phyloP scores from a whole-genome alignment of 2,888 invertebrate genomes.

The Aspidapion aeneum region DNA sequence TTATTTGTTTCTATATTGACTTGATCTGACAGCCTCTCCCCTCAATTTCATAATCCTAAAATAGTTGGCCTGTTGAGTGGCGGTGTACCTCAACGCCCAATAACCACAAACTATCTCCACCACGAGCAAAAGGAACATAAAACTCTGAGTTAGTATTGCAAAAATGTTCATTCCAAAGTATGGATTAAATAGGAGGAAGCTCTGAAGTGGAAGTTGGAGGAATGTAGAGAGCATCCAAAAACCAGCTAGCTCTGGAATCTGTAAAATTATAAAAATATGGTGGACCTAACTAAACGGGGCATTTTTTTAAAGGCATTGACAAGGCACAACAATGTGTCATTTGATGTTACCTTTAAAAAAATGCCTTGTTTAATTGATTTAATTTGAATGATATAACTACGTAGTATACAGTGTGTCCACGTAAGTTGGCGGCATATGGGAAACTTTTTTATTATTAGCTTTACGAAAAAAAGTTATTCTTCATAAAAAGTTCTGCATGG shows the following conservation, averaged over 20 bases:
- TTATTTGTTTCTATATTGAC: too few relatives aligned
- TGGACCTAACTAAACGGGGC: too few relatives aligned
- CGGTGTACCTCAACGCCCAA: slow-evolving; percentile 64
- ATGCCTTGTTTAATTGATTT: background rate
- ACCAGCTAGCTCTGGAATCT: slow-evolving; percentile 69
- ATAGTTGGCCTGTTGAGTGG: slow-evolving; percentile 55
- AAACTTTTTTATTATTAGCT: too few relatives aligned
- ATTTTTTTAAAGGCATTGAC: too few relatives aligned
- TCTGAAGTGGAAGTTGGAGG: slow-evolving; percentile 79
- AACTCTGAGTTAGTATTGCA: slow-evolving; percentile 62
- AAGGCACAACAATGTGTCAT: too few relatives aligned
- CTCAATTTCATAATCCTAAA: slow-evolving; percentile 32
- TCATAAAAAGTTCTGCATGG: too few relatives aligned
- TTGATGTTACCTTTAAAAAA: too few relatives aligned
- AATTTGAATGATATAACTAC: too few relatives aligned
- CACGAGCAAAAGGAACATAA: slow-evolving; percentile 56
- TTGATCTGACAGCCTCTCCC: background rate
- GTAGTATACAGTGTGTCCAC: too few relatives aligned
- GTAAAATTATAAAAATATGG: slow-evolving; percentile 15
- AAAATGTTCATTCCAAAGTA: slow-evolving; percentile 59
- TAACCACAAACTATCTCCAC: slow-evolving; percentile 63
- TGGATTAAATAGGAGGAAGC: slow-evolving; percentile 70
- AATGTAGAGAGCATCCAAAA: slow-evolving; percentile 84
- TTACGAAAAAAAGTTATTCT: too few relatives aligned
- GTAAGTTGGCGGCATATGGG: too few relatives aligned